These are phyloP conservation scores for Helobdella robusta DNA, from an alignment of 2,888 invertebrate species.

Conservation along the genomic window DNA sequence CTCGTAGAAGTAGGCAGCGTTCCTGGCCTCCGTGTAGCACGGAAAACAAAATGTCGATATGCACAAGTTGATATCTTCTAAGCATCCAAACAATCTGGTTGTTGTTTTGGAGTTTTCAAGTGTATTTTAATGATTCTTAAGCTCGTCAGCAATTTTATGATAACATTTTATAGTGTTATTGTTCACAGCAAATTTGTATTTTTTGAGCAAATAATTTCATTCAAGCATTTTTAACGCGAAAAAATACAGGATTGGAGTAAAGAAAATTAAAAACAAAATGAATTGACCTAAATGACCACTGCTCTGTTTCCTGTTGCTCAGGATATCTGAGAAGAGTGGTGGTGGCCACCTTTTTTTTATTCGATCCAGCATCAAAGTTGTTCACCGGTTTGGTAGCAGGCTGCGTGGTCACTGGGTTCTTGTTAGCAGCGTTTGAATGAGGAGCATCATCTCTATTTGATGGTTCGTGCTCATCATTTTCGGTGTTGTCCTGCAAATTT, in stretches of 20 bases:
- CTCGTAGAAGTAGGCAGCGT: constrained; percentile 32
- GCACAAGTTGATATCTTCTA: constrained; percentile 31
- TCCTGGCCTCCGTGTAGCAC: constrained; percentile 33
- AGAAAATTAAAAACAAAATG: neutral
- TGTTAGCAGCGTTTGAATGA: too few relatives aligned
- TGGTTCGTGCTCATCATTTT: too few relatives aligned
- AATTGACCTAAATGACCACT: constrained; percentile 17
- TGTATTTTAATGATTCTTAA: neutral
- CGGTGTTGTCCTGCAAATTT: too few relatives aligned
- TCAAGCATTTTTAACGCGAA: neutral
- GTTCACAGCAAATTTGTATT: neutral
- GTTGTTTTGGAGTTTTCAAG: neutral
- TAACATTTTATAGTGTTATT: neutral
- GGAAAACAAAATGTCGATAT: constrained; percentile 30
- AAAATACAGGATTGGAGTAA: neutral
- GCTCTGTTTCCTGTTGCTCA: constrained; percentile 21
- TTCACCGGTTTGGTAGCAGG: too few relatives aligned
- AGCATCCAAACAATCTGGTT: constrained; percentile 30
- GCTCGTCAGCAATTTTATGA: neutral
- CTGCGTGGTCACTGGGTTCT: too few relatives aligned
- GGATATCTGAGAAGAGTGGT: constrained; percentile 1
- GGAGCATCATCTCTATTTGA: too few relatives aligned
- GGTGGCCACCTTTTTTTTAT: too few relatives aligned
- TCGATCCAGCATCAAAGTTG: too few relatives aligned
- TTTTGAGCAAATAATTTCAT: neutral